These are phyloP conservation scores for Tetrapedia diversipes DNA, from an alignment of 2,888 invertebrate species.

Conservation along the genomic window DNA sequence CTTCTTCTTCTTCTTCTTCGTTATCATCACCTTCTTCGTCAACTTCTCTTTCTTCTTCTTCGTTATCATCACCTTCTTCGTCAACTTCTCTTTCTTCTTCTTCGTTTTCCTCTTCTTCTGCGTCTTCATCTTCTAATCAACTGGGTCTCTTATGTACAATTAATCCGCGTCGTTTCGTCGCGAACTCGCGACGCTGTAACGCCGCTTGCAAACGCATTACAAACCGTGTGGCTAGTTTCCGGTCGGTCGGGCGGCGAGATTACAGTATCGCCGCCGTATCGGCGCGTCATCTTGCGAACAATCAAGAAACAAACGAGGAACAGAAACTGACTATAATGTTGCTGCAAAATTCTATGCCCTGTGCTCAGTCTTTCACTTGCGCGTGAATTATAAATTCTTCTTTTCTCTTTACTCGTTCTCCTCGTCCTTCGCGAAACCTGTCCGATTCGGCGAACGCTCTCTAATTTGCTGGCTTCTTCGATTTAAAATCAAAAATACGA, in stretches of 20 bases:
- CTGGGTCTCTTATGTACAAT: slow-evolving; percentile 67
- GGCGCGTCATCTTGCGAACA: slow-evolving; percentile 51
- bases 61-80: not conserved
- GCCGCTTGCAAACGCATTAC: slow-evolving; percentile 60
- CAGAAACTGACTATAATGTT: slow-evolving; percentile 81
- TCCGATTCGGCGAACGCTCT: slow-evolving; percentile 6
- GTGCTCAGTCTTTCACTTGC: slow-evolving; percentile 74
- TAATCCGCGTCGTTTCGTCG: slow-evolving; percentile 47
- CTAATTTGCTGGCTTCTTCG: not conserved
- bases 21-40: not conserved
- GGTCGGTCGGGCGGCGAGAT: slow-evolving; percentile 54
- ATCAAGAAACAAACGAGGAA: slow-evolving; percentile 79
- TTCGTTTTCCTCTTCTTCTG: not conserved
- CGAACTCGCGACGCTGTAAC: slow-evolving; percentile 44
- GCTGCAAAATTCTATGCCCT: slow-evolving; percentile 80
- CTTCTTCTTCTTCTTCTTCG: slow-evolving; percentile 40
- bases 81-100: not conserved
- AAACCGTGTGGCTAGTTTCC: slow-evolving; percentile 41
- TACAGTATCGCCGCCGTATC: slow-evolving; percentile 51
- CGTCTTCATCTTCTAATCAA: slow-evolving; percentile 54
- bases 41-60: not conserved
- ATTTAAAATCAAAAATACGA: too few relatives aligned
- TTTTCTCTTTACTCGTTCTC: not conserved
- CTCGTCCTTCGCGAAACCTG: slow-evolving; percentile 14
- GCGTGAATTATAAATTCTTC: slow-evolving; percentile 40